Evolutionary conservation across 92 coral and sea anemone species (phyloP).

Genomic region (Epizoanthus ramosus): DNA sequence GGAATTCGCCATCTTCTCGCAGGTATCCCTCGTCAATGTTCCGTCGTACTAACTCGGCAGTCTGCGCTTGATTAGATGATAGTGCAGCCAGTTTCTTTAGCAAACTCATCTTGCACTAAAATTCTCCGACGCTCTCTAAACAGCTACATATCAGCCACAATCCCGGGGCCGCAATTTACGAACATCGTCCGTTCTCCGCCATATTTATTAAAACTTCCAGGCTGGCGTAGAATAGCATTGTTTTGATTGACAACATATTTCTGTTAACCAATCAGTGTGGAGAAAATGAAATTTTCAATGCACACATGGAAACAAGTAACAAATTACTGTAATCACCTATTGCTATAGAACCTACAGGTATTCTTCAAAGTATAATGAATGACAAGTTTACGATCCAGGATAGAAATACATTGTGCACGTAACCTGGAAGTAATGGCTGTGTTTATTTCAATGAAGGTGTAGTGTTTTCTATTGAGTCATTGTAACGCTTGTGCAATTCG

Average conservation of each 20-base stretch:
- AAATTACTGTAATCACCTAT: too few relatives aligned
- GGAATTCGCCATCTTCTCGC: conserved; percentile 62
- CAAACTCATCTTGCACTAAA: conserved; percentile 64
- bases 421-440: too few relatives aligned
- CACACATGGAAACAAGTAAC: too few relatives aligned
- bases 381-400: too few relatives aligned
- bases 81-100: conserved; percentile 79
- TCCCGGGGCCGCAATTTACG: not conserved
- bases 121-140: not conserved
- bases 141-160: conserved; percentile 9
- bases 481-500: too few relatives aligned
- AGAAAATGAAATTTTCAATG: not conserved
- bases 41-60: conserved; percentile 63
- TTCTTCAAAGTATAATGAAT: too few relatives aligned
- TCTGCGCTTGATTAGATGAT: conserved; percentile 65
- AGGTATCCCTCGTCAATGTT: conserved; percentile 40
- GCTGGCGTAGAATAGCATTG: conserved; percentile 7
- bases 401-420: too few relatives aligned
- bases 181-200: not conserved
- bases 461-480: too few relatives aligned
- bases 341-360: too few relatives aligned
- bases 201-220: not conserved
- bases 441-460: too few relatives aligned
- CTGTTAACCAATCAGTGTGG: conserved; percentile 7
- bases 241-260: conserved; percentile 26